Conservation (phyloP, 2,113 vertebrate genomes). For the Copsychus sechellarum region DNA sequence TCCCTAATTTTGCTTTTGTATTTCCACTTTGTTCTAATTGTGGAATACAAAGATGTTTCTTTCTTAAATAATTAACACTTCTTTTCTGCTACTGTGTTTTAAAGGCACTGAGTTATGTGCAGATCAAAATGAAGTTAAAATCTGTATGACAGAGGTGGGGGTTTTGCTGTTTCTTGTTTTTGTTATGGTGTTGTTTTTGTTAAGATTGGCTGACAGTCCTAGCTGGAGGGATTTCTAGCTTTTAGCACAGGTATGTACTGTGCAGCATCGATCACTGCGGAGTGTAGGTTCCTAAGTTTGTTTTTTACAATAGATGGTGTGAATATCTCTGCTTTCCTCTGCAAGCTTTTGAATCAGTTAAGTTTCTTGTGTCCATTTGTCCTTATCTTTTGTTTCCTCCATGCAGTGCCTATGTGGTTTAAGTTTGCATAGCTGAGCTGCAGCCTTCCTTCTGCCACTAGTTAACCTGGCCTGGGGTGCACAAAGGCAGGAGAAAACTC, state of each 20-base stretch:
- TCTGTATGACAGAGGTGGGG: not conserved
- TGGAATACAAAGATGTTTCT: not conserved
- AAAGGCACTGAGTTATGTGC: not conserved
- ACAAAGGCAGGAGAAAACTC: not conserved
- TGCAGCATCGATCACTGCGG: not conserved
- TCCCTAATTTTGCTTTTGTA: not conserved
- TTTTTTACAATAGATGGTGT: not conserved
- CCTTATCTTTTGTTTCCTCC: not conserved
- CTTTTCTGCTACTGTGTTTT: not conserved
- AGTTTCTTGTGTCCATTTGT: not conserved
- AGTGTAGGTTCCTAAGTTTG: not conserved
- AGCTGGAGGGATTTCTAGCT: not conserved
- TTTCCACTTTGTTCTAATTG: not conserved
- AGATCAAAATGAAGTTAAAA: not conserved
- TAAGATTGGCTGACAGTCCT: not conserved
- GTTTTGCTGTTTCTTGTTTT: not conserved
- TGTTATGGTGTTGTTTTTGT: not conserved
- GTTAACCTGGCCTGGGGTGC: not conserved
- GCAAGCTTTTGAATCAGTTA: not conserved
- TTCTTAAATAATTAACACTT: not conserved
- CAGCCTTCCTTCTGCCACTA: not conserved
- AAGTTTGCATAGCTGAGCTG: not conserved
- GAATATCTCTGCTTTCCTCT: not conserved
- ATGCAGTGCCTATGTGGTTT: accelerated
- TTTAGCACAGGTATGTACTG: not conserved